A percentile compares a stretch with the other conserved stretches of the same genome.
phyloP scores from a whole-genome alignment of 2,113 vertebrate species.

The Spilogale gracilis region DNA sequence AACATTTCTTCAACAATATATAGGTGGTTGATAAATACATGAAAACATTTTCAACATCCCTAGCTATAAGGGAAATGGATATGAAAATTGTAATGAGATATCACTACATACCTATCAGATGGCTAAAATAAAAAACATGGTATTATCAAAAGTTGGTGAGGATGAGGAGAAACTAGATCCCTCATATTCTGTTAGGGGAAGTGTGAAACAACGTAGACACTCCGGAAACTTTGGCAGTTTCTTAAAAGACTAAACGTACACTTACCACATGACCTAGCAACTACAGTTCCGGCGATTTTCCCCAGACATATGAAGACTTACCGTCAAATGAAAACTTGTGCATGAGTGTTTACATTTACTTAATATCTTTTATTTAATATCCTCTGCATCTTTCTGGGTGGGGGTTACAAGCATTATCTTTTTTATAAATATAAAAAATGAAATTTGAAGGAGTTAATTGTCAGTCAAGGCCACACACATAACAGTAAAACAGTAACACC shows the following conservation, averaged over 20 bases:
- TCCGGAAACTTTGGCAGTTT: conserved; percentile 1
- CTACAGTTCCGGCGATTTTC: neutral
- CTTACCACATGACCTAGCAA: neutral
- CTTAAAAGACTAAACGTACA: neutral
- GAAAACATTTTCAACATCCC: neutral
- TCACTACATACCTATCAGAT: neutral
- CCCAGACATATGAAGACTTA: neutral
- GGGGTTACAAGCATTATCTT: neutral
- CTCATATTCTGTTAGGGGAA: neutral
- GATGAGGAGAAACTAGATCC: neutral
- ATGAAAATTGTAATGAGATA: neutral
- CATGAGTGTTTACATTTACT: neutral
- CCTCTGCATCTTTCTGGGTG: neutral
- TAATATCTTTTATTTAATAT: neutral
- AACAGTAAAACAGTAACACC: neutral
- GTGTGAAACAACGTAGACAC: neutral
- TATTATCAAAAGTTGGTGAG: conserved; percentile 6
- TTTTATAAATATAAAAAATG: neutral
- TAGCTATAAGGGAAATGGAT: neutral
- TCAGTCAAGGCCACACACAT: neutral
- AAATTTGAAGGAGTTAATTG: neutral
- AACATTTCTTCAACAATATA: conserved; percentile 24
- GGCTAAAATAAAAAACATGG: neutral
- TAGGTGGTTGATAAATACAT: neutral
- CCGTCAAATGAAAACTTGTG: neutral